Evolutionary conservation across 2,888 invertebrate genomes (phyloP), one percentile per base, ranked within the genome.

Genomic region (Protophormia terraenovae): DNA sequence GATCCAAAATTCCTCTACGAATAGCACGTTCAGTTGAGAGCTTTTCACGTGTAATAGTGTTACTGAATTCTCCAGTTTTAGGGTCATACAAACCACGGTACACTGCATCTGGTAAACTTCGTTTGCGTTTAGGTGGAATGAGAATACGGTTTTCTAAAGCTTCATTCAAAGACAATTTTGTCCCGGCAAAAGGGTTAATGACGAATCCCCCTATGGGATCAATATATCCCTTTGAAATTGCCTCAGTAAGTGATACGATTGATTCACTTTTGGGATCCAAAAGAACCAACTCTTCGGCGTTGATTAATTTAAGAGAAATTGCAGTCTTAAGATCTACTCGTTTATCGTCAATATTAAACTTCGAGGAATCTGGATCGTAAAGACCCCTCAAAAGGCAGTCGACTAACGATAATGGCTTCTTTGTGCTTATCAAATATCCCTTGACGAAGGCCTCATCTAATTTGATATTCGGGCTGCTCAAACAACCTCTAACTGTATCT

Each of bases 51-150:
- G 95, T 96, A 89, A 95, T 94, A 2, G 97, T 96, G 91, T 96
- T 96, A 45, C 95, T 95, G 90, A 97, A 96, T 89, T 96, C 95
- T 62, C 98, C 97, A 41, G 96, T 95, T 88, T 95, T 94, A 0
- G 96, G 96, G 93, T 98, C 97, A 90, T 97, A 98, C 86, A 97
- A 95, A n/a, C 97, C 97, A 93, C 97, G 96, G 89, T 96, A 96
- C n/a, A 98, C 96, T 1, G 98, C 98, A 93, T 97, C 97, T 0
- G 97, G 96, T 32, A 98, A 93, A 83, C 97, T 97, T 86, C 97
- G 95, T 91, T 96, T 96, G 72, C 96, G 95, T 91, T 97, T 96
- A 50, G 97, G 96, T 8, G 97, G 96, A 6, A 97, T 94, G 69
- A 97, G 95, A 35, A 97, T 93, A 29, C 97, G 97, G 73, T 96